phyloP scores from a whole-genome alignment of 2,888 invertebrate species.

The Trisateles emortualis region DNA sequence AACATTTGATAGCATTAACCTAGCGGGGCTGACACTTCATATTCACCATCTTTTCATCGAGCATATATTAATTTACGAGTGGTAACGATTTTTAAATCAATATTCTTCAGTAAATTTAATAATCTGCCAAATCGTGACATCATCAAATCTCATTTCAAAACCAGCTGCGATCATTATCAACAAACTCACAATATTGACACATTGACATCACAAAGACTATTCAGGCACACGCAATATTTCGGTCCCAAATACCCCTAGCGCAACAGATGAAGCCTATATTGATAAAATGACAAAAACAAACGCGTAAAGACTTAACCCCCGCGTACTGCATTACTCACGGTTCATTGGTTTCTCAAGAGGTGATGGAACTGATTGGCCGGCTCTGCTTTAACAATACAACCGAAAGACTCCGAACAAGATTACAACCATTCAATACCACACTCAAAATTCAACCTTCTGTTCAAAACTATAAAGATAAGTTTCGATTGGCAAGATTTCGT shows the following conservation, averaged over 20 bases:
- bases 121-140: not conserved
- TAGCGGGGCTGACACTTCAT: too few relatives aligned
- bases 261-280: constrained; percentile 60
- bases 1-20: too few relatives aligned
- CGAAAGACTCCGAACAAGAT: constrained; percentile 47
- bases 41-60: too few relatives aligned
- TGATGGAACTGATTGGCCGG: constrained; percentile 85
- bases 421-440: constrained; percentile 27
- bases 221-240: constrained; percentile 20
- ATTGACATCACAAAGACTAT: constrained; percentile 36
- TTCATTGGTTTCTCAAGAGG: constrained; percentile 83
- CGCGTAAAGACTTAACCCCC: constrained; percentile 80
- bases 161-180: constrained; percentile 29
- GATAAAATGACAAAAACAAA: constrained; percentile 81
- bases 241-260: constrained; percentile 49
- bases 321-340: constrained; percentile 74
- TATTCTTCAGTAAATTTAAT: too few relatives aligned
- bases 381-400: constrained; percentile 76
- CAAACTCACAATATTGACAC: constrained; percentile 30
- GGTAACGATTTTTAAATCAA: too few relatives aligned
- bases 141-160: constrained; percentile 20
- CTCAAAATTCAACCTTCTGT: constrained; percentile 29
- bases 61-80: too few relatives aligned
- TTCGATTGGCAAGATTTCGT: constrained; percentile 30
- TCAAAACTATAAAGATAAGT: constrained; percentile 28